Conservation (phyloP, 1,140 invertebrate species). For the Andrena cerasifolii region DNA sequence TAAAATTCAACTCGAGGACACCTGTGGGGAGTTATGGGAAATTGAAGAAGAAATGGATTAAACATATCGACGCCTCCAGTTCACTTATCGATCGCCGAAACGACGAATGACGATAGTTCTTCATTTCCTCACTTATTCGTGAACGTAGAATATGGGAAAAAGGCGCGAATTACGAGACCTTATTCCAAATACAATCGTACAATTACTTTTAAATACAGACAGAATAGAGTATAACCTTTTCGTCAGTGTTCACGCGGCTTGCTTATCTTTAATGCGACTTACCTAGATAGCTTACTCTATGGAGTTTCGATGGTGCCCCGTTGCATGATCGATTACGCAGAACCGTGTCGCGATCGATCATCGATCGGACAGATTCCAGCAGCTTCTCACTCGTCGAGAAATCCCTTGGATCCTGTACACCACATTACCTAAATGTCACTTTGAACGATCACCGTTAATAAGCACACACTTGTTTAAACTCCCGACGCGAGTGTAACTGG, state of each 20-base stretch:
- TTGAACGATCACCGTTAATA: background rate
- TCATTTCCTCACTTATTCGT: no score
- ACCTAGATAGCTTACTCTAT: conserved; percentile 4
- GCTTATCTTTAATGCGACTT: no score
- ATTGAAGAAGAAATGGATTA: no score
- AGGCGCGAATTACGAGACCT: no score
- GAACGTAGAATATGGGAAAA: no score
- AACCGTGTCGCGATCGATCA: background rate
- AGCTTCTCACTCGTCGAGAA: background rate
- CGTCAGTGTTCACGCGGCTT: no score
- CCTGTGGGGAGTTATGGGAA: no score
- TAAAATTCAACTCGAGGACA: background rate
- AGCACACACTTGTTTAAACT: background rate
- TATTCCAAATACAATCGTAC: background rate
- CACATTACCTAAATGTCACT: background rate
- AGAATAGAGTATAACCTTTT: no score
- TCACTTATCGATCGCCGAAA: no score
- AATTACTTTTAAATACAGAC: background rate
- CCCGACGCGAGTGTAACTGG: background rate
- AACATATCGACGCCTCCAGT: no score
- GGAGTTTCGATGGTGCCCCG: background rate
- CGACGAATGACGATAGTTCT: no score
- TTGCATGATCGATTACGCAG: conserved; percentile 10
- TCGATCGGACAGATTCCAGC: background rate
- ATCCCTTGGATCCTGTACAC: background rate